Conservation (phyloP, 2,888 invertebrate genomes). For the Micropterix aruncella region DNA sequence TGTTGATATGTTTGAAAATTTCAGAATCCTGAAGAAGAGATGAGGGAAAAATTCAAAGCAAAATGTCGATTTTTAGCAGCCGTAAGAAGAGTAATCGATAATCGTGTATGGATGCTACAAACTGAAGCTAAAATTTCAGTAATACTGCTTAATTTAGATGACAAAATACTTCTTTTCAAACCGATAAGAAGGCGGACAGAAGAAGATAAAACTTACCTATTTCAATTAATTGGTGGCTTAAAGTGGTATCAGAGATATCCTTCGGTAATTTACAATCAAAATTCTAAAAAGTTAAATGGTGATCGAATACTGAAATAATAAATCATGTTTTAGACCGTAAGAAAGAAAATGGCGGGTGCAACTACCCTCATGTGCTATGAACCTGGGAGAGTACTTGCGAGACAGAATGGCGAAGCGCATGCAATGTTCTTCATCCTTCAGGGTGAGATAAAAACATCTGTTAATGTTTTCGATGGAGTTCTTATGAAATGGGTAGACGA, state of each 20-base stretch:
- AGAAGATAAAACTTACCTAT: constrained; percentile 43
- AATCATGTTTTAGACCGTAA: constrained; percentile 40
- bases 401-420: constrained; percentile 42
- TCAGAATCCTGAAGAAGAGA: constrained; percentile 26
- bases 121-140: too few relatives aligned
- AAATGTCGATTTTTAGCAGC: constrained; percentile 39
- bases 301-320: background rate
- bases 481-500: constrained; percentile 27
- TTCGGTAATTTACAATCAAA: constrained; percentile 39
- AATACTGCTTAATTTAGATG: too few relatives aligned
- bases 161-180: constrained; percentile 45
- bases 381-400: constrained; percentile 43
- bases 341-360: constrained; percentile 42
- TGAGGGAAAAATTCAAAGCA: constrained; percentile 28
- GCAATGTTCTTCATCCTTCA: constrained; percentile 50
- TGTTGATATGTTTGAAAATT: constrained; percentile 3
- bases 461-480: constrained; percentile 34
- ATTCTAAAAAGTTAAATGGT: background rate
- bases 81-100: constrained; percentile 21
- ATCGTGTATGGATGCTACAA: constrained; percentile 8
- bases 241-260: constrained; percentile 48
- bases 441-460: constrained; percentile 39
- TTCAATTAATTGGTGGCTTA: constrained; percentile 40
- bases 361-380: constrained; percentile 46
- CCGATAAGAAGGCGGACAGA: constrained; percentile 37